phyloP scores from a whole-genome alignment of 2,888 invertebrate species.

The Deilephila elpenor region DNA sequence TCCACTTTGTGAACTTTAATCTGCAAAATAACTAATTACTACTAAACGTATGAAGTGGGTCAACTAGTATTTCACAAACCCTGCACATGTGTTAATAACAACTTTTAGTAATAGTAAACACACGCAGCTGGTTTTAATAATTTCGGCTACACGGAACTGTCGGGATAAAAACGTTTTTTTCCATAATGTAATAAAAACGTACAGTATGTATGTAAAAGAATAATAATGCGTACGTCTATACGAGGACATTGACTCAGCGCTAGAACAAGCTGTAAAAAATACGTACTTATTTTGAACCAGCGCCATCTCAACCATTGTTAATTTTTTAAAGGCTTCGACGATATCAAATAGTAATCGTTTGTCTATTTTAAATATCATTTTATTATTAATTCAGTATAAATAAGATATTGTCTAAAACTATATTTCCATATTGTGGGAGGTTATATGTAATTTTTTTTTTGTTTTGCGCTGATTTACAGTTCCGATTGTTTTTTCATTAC shows the following conservation, averaged over 20 bases:
- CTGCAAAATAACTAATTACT: background rate
- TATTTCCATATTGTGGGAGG: no score
- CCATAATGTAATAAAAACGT: conserved; percentile 51
- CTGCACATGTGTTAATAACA: background rate
- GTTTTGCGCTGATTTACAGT: no score
- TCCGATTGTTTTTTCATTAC: no score
- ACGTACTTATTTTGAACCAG: background rate
- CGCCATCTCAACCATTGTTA: background rate
- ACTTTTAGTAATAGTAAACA: background rate
- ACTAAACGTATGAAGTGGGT: background rate
- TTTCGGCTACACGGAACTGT: background rate
- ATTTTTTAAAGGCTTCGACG: background rate
- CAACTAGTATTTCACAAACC: background rate
- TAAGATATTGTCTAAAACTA: no score
- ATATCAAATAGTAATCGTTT: no score
- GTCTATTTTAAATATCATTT: no score
- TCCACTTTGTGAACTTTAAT: background rate
- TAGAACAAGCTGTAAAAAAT: conserved; percentile 1
- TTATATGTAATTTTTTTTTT: no score
- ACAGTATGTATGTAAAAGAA: conserved; percentile 54
- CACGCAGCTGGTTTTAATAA: background rate
- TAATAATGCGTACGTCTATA: conserved; percentile 46
- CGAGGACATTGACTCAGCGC: conserved; percentile 44
- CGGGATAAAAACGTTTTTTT: conserved; percentile 34
- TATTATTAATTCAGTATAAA: no score